Evolutionary conservation across 1,140 invertebrate genomes (phyloP), one percentile per base, ranked within the genome.

Genomic region (Drosophila asahinai): DNA sequence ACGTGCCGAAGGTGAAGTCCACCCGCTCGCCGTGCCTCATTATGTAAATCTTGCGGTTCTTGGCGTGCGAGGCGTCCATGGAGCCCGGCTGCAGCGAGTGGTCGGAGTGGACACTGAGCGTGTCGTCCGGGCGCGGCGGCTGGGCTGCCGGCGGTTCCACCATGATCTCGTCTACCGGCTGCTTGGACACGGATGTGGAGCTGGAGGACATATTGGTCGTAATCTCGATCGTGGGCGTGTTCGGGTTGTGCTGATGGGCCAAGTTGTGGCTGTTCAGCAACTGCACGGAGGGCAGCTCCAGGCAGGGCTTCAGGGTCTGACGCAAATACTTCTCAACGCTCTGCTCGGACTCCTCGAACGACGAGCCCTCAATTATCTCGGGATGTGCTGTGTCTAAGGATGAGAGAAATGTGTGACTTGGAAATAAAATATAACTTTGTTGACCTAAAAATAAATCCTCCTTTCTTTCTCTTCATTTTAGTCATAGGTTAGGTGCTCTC

Each of bases 1-100:
- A 99, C 0, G 91, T 94, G 19, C 97, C 97, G 91, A 98, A 98
- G 0, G 97, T 97, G 82, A 98, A 98, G 93, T 99, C 98, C 3
- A 98, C 96, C 38, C 98, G 94, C 93, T 99, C 98, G 12, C 91
- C 91, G 65, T 92, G 91, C 2, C 98, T 94, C 93, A 97, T 96
- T 25, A 98, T 95, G 87, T 96, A 97, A 19, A 87, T 93, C 81
- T 95, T 94, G 38, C 96, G 78, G 62, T 91, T 92, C 30, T 77
- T 80, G 14, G 70, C 54, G n/a, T 77, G 74, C 30, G 51, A 55
- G 25, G 52, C 55, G 42, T 86, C 67, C 40, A 76, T 51, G 3
- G 79, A 60, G 1, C 62, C 63, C 1, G 70, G 55, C 3, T 78
- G 81, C 17, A 77, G 40, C 22, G 84, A 80, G 48, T 81, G 84